Evolutionary conservation across 2,113 vertebrate genomes (phyloP).

Genomic region (Rhinolophus sinicus): DNA sequence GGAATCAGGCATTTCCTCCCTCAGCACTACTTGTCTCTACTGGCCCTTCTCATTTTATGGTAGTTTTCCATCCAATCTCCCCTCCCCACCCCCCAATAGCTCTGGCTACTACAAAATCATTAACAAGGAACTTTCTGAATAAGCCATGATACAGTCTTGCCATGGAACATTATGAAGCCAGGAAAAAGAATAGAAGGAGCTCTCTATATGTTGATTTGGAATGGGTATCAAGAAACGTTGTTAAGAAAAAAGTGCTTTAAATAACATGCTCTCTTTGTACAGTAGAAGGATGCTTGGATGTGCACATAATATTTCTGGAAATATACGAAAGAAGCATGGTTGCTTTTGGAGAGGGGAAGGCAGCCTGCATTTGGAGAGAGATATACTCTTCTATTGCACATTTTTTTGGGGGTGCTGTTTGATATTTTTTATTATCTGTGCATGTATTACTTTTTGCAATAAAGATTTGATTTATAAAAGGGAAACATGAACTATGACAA

Average conservation of each 20-base stretch:
- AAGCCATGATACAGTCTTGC: background rate
- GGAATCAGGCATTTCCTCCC: slow-evolving; percentile 53
- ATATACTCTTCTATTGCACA: background rate
- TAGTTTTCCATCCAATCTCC: slow-evolving; percentile 50
- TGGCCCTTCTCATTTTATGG: slow-evolving; percentile 49
- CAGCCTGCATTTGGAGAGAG: background rate
- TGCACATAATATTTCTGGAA: slow-evolving; percentile 23
- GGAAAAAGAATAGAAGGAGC: slow-evolving; percentile 33
- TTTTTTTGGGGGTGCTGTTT: background rate
- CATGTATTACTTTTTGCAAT: background rate
- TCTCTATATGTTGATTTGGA: background rate
- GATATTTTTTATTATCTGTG: background rate
- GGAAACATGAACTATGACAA: background rate
- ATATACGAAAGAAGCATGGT: background rate
- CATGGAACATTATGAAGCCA: background rate
- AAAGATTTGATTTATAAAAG: slow-evolving; percentile 22
- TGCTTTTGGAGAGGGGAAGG: background rate
- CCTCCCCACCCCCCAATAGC: background rate
- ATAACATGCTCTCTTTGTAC: background rate
- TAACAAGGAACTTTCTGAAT: background rate
- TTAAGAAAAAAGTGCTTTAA: background rate
- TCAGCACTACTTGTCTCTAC: background rate
- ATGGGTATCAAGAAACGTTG: background rate
- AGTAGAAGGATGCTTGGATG: background rate
- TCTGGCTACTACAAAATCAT: background rate